Evolutionary conservation across 2,113 vertebrate genomes (phyloP).

Genomic region (Dissostichus mawsoni): DNA sequence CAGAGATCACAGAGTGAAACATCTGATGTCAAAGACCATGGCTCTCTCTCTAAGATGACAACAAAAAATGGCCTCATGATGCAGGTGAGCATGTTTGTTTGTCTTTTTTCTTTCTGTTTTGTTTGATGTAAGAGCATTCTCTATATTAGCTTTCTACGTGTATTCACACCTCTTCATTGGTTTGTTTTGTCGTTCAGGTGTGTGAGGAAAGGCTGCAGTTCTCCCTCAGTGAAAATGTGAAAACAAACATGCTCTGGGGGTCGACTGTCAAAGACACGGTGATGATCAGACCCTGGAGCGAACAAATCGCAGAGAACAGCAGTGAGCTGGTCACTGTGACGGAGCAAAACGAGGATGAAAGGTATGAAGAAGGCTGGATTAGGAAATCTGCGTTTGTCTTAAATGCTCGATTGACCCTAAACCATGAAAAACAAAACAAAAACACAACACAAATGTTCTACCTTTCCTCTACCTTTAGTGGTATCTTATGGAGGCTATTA

Average conservation of each 20-base stretch:
- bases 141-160: background rate
- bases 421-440: background rate
- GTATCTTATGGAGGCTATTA: background rate
- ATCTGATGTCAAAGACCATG: slow-evolving; percentile 79
- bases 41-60: slow-evolving; percentile 81
- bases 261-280: slow-evolving; percentile 78
- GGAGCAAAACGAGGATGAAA: slow-evolving; percentile 63
- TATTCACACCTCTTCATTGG: background rate
- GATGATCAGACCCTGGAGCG: slow-evolving; percentile 79
- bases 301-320: slow-evolving; percentile 65
- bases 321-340: slow-evolving; percentile 38
- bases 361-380: slow-evolving; percentile 59
- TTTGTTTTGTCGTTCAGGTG: slow-evolving; percentile 80
- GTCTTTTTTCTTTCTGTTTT: background rate
- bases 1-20: slow-evolving; percentile 50
- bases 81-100: slow-evolving; percentile 75
- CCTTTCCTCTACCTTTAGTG: background rate
- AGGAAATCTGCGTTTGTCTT: background rate
- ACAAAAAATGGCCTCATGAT: slow-evolving; percentile 89
- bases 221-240: slow-evolving; percentile 91
- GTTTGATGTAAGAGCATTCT: background rate
- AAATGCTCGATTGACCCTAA: background rate
- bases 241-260: slow-evolving; percentile 88
- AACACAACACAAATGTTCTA: background rate
- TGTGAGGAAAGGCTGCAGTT: slow-evolving; percentile 91